Evolutionary conservation across 1,140 invertebrate species (phyloP), one percentile per base, ranked within the genome.

Genomic region (Samia ricini): DNA sequence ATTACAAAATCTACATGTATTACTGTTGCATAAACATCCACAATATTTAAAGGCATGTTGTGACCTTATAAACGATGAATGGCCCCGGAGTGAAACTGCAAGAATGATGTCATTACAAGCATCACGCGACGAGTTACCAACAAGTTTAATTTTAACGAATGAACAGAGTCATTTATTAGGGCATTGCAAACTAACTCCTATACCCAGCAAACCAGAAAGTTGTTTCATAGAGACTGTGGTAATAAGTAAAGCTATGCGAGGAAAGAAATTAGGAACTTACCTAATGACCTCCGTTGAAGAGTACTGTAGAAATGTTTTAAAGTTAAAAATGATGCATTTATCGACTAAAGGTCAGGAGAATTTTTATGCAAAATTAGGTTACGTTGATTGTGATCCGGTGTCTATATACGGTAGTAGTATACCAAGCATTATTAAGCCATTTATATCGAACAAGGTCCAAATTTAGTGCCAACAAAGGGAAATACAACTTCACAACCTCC

Each of bases 181-280:
- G 1, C 95, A 96, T 82, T 94, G 94, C 64, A 96, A 96, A 89
- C 88, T 96, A 59, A 94, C 94, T 49, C 76, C 92, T 2, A 93
- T 96, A 66, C 93, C 94, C 1, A 92, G 90, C 71, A 92, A 94
- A 63, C 91, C 84, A 59, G 88, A 94, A 26, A 93, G 93, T 64
- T 96, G 95, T 85, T 94, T 95, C 71, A 89, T 96, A 56, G 94
- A 96, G 90, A 94, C 95, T 56, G 95, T 96, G 69, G 93, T 96
- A 10, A 95, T 96, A 71, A 92, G 93, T 60, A 93, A 93, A 84
- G 77, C 85, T 2, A 91, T 92, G 68, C 91, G 95, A 64, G 94
- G 94, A n/a, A 93, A 94, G 86, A 95, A 94, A 70, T 91, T 95
- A 61, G 95, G 95, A 22, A 94, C 93, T 71, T 89, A 92, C 75